These are phyloP conservation scores for Drosophila vallismaia DNA, from an alignment of 2,888 invertebrate species.

Conservation along the genomic window DNA sequence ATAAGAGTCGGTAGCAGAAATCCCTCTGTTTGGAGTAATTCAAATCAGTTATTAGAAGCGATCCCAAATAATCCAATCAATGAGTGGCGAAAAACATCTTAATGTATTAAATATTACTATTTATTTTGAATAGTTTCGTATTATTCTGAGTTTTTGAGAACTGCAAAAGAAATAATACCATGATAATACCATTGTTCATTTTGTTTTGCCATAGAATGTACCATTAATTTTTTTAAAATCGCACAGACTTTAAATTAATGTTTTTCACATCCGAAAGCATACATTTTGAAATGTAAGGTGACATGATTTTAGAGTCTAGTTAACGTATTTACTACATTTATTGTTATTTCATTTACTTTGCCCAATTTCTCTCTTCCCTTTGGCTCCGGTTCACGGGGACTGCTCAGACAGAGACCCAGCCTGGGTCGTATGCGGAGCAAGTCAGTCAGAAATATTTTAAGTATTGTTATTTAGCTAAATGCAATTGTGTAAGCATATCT, in stretches of 20 bases:
- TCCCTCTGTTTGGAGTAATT: no score
- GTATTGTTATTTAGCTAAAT: conserved; percentile 83
- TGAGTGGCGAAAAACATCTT: not conserved
- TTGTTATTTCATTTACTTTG: conserved; percentile 11
- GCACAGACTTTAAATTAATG: not conserved
- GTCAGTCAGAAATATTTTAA: conserved; percentile 82
- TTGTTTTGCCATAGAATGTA: not conserved
- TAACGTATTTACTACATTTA: conserved; percentile 14
- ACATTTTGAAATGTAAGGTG: not conserved
- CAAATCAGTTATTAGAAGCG: no score
- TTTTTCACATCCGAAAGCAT: not conserved
- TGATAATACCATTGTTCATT: not conserved
- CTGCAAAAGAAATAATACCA: not conserved
- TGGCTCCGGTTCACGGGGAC: conserved; percentile 11
- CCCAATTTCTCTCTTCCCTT: conserved; percentile 34
- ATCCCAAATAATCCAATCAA: no score
- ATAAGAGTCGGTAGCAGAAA: no score
- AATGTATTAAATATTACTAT: not conserved
- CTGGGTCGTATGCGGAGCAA: conserved; percentile 82
- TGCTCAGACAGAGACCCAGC: conserved; percentile 61
- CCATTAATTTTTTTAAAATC: not conserved
- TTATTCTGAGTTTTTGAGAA: no score
- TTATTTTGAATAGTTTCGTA: not conserved
- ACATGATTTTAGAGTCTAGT: not conserved
- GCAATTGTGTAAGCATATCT: conserved; percentile 84